Evolutionary conservation across 2,888 invertebrate species (phyloP), one percentile per base, ranked within the genome.

Genomic region (Pantelozetes paolii): DNA sequence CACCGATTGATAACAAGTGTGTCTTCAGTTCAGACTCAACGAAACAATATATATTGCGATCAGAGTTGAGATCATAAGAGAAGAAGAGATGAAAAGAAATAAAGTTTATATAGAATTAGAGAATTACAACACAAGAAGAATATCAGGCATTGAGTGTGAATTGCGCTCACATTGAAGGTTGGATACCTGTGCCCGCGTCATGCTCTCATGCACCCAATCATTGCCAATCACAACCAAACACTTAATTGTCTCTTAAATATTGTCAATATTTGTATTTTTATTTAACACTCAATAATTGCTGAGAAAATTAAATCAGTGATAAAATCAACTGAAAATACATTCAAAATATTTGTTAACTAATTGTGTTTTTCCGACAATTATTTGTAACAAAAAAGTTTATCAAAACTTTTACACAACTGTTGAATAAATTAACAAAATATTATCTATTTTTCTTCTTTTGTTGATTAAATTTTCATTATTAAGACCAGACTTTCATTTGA

Each of bases 131-230:
- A 18, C 57, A 2, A 57, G 9, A 26, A 1, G 23, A 23, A n/a
- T n/a, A n/a, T n/a, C n/a, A n/a, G n/a, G n/a, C n/a, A n/a, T n/a
- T n/a, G n/a, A n/a, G n/a, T n/a, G n/a, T n/a, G 26, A 57, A 57
- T 11, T 28, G 57, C 57, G 57, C 57, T 57, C 57, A 57, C 30
- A 36, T 1, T 5, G n/a, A 32, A 32, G 59, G 62, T 11, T 36
- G 32, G 36, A 36, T 32, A 13, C n/a, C 32, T 64, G 36, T n/a
- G 32, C 36, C 32, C 36, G 36, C 62, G 62, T 64, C 62, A 64
- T 62, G 62, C 36, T 36, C 36, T 20, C 18, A 32, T 64, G 62
- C 62, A 30, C 36, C 62, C 62, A 64, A 64, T 64, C 62, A 32
- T 64, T 64, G 32, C 62, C 23, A 64, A 32, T 64, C 36, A 59